These are phyloP conservation scores for Colinus virginianus DNA, from an alignment of 2,113 vertebrate species.

Conservation along the genomic window DNA sequence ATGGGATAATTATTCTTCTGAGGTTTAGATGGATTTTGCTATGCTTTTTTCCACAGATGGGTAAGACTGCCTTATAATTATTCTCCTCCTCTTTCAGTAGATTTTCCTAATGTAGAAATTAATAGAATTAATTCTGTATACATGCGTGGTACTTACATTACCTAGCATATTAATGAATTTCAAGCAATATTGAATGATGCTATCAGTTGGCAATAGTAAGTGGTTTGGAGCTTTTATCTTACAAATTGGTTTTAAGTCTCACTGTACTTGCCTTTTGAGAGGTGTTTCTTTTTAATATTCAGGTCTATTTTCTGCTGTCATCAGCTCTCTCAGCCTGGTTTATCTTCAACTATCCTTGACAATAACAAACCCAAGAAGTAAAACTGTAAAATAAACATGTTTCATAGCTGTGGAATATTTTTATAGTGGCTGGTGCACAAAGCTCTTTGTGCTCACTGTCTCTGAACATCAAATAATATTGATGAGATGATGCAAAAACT, in stretches of 20 bases:
- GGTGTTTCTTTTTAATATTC: constrained; percentile 49
- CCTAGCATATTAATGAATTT: constrained; percentile 51
- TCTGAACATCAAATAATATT: background rate
- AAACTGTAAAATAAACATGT: constrained; percentile 11
- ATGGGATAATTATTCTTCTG: constrained; percentile 39
- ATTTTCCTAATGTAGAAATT: constrained; percentile 60
- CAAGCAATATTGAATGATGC: constrained; percentile 37
- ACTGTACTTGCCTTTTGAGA: constrained; percentile 28
- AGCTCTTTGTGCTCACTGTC: background rate
- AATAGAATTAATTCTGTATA: constrained; percentile 69
- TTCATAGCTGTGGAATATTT: background rate
- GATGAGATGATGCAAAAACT: background rate
- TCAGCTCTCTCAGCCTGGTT: background rate
- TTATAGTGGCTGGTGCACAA: background rate
- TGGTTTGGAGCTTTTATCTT: constrained; percentile 56
- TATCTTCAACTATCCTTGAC: background rate
- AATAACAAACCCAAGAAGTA: background rate
- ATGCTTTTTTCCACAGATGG: constrained; percentile 14
- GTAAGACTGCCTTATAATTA: constrained; percentile 48
- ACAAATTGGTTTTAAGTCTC: constrained; percentile 53
- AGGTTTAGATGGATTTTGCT: constrained; percentile 15
- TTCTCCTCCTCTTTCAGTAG: constrained; percentile 17
- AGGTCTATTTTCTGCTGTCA: constrained; percentile 39
- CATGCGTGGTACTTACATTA: constrained; percentile 26
- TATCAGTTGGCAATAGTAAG: constrained; percentile 49